Base-by-base conservation (phyloP, 1,140 invertebrate species). In the Lineus longissimus region DNA sequence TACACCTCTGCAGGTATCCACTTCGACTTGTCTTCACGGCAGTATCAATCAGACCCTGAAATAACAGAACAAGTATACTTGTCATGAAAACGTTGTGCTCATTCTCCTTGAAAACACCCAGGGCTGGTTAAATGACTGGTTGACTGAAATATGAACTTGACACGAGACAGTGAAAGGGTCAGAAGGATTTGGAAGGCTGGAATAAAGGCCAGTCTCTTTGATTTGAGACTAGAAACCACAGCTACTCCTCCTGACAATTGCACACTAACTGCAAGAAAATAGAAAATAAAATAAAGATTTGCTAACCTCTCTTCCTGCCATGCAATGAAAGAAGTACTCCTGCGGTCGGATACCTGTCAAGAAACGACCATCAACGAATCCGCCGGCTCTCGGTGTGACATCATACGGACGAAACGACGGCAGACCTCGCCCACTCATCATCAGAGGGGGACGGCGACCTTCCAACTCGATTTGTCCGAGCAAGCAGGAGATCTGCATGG, bases 281-380 rank as follows among this genome's bases (percentile, higher is more conserved):
- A 51, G 19, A n/a, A 51, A 51, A 7, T 51, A 9, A 51, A 51
- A 19, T 9, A 4, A 51, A 27, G 25, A n/a, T 7, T 51, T 51
- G n/a, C n/a, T 51, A 60, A 88, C 89, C 87, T 99, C 97, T 82
- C 97, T 87, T 65, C 97, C 97, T 58, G 97, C 97, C 96, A 99
- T 99, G 78, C 96, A 99, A 86, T 99, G 96, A 81, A 97, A 98
- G 82, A 98, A 99, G 76, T 97, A 98, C 77, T 99, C 96, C 82
- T 97, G 94, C 0, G 95, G 95, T 74, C 92, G 88, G 66, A 99
- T 94, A 59, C 97, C 97, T 0, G 95, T 98, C 86, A 98, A 90
- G 74, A 99, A 99, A 30, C 97, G 85, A 2, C 93, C 91, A 71
- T 92, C 91, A 40, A 99, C 93, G 77, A 97, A 99, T 17, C 97